phyloP scores from a whole-genome alignment of 2,797 vertebrate species.

The Pseudomugil tenellus region DNA sequence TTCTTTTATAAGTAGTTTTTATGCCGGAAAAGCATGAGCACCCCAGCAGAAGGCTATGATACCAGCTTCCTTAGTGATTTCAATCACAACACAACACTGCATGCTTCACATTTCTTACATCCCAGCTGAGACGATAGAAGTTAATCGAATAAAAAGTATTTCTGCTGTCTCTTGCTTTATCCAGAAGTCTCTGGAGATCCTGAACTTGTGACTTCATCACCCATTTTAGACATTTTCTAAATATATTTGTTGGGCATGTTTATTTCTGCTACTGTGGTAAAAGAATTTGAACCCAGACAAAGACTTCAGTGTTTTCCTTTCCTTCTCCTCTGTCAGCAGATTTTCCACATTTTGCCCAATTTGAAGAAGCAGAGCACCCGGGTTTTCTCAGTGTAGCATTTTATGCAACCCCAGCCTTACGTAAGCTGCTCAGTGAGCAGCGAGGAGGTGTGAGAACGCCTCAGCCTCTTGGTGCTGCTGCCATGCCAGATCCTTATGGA shows the following conservation, averaged over 20 bases:
- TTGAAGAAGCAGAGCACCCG: constrained; percentile 16
- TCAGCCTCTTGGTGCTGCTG: constrained; percentile 31
- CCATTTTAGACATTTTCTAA: not conserved
- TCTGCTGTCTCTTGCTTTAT: too few relatives aligned
- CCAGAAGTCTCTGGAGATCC: not conserved
- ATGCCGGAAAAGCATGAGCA: too few relatives aligned
- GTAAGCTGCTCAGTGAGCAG: constrained; percentile 41
- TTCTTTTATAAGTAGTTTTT: too few relatives aligned
- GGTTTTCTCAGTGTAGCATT: constrained; percentile 13
- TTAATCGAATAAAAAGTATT: not conserved
- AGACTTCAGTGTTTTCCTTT: constrained; percentile 38
- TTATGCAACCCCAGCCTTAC: constrained; percentile 41
- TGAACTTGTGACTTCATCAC: not conserved
- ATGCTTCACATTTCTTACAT: too few relatives aligned
- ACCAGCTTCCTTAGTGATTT: too few relatives aligned
- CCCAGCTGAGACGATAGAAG: not conserved
- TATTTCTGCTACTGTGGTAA: constrained; percentile 10
- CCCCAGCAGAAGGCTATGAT: too few relatives aligned
- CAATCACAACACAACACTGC: too few relatives aligned
- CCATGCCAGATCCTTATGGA: constrained; percentile 20
- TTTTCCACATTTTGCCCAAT: constrained; percentile 43
- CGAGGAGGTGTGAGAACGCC: constrained; percentile 67
- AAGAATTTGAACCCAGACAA: constrained; percentile 19
- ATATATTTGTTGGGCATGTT: not conserved
- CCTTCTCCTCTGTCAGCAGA: constrained; percentile 33